Conservation (phyloP, 2,888 invertebrate species). For the Hypsopygia costalis region DNA sequence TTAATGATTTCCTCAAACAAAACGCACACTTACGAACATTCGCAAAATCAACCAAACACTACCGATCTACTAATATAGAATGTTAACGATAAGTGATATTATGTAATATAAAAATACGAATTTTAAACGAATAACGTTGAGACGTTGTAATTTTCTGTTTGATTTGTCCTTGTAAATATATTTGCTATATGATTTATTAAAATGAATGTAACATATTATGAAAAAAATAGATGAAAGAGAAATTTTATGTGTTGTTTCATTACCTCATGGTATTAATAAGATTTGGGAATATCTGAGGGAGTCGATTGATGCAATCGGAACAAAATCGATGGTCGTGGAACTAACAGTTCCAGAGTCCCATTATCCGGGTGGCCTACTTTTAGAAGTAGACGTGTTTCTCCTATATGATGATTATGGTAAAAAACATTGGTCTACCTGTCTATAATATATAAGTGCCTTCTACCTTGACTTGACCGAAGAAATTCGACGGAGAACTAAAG, state of each 20-base stretch:
- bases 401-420: too few relatives aligned
- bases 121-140: slow-evolving; percentile 77
- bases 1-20: slow-evolving; percentile 12
- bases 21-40: slow-evolving; percentile 47
- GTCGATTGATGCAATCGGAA: too few relatives aligned
- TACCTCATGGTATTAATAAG: background rate
- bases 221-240: slow-evolving; percentile 75
- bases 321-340: too few relatives aligned
- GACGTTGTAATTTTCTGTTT: slow-evolving; percentile 71
- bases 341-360: too few relatives aligned
- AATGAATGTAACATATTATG: slow-evolving; percentile 80
- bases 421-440: too few relatives aligned
- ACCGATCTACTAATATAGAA: slow-evolving; percentile 66
- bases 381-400: too few relatives aligned
- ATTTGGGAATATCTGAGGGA: too few relatives aligned
- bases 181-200: slow-evolving; percentile 79
- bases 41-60: slow-evolving; percentile 46
- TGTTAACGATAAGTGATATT: slow-evolving; percentile 72
- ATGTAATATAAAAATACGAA: slow-evolving; percentile 79
- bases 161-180: slow-evolving; percentile 78
- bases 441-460: too few relatives aligned
- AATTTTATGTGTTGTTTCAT: slow-evolving; percentile 65
- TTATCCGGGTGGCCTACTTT: too few relatives aligned
- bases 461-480: too few relatives aligned
- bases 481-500: too few relatives aligned